These are phyloP conservation scores for Rhabditoides inermis DNA, from an alignment of 2,888 invertebrate genomes.

Conservation along the genomic window DNA sequence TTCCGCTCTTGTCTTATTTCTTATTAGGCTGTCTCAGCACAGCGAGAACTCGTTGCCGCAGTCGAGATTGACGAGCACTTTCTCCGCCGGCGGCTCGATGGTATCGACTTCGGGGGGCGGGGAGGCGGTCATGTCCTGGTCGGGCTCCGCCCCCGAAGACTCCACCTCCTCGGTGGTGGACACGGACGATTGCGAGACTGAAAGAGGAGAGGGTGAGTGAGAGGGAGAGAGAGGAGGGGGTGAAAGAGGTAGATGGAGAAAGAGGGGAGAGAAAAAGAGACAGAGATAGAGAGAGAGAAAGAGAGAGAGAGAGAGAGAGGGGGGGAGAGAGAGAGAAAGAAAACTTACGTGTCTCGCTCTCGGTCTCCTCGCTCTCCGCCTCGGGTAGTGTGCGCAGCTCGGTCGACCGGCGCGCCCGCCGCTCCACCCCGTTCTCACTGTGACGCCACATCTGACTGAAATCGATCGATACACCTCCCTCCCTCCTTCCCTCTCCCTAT, in stretches of 20 bases:
- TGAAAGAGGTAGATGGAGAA: background rate
- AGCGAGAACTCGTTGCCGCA: no score
- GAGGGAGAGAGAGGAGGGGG: background rate
- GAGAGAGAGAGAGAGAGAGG: conserved; percentile 1
- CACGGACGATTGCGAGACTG: background rate
- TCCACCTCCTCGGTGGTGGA: no score
- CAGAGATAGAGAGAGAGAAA: background rate
- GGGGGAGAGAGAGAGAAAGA: conserved; percentile 2
- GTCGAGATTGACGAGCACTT: no score
- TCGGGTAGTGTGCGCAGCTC: background rate
- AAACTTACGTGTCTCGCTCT: background rate
- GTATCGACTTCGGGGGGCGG: no score
- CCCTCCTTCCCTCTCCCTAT: background rate
- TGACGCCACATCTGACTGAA: background rate
- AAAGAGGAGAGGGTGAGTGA: background rate
- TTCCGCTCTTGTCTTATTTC: no score
- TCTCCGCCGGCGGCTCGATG: no score
- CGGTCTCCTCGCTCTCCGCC: no score
- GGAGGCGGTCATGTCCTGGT: no score
- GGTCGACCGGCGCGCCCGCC: background rate
- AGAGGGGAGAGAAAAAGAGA: background rate
- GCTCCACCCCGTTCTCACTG: background rate
- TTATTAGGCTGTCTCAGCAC: no score
- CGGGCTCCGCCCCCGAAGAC: no score
- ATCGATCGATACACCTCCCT: no score